Evolutionary conservation across 2,113 vertebrate species (phyloP), one percentile per base, ranked within the genome.

Genomic region (Felis chaus): DNA sequence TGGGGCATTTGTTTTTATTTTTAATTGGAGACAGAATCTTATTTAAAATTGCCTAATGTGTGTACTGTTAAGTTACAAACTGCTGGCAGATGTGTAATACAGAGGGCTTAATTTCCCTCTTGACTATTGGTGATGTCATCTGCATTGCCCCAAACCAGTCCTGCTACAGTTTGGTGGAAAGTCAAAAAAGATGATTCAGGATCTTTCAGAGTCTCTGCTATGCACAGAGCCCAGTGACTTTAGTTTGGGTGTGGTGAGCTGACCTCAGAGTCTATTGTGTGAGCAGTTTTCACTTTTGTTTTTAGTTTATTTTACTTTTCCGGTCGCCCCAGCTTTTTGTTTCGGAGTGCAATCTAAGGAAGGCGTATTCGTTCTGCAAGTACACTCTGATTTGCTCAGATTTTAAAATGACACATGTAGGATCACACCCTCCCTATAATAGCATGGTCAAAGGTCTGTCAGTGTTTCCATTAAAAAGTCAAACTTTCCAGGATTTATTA

Each of bases 401-500:
- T 98, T 98, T 98, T 98, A 78, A 98, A 98, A 96, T 94, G 41
- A 97, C 97, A 80, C 98, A 93, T 97, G 94, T 97, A 98, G 94
- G 97, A 97, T 98, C 97, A 97, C 93, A 97, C 97, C 95, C 98
- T 98, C 89, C 97, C 98, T 98, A 92, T 98, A 98, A 99, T 91
- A 98, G 98, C 33, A 27, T 66, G 92, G 93, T 98, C 98, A 98
- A 98, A 98, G 95, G 97, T 96, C 98, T 98, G 98, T 98, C 98
- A 98, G 87, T 98, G 94, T 99, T 99, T 98, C 98, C 97, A 98
- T 98, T 98, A 98, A 97, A 99, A 95, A 98, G 98, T 98, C 98
- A 98, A 98, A 98, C 98, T 99, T 98, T 98, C 97, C 86, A 93
- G 97, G 97, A 98, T 98, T 98, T 98, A 98, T 98, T 96, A 98